A percentile compares a stretch with the other conserved stretches of the same genome.
These are phyloP conservation scores for Morelia viridis DNA, from an alignment of 2,797 vertebrate species.

Conservation along the genomic window DNA sequence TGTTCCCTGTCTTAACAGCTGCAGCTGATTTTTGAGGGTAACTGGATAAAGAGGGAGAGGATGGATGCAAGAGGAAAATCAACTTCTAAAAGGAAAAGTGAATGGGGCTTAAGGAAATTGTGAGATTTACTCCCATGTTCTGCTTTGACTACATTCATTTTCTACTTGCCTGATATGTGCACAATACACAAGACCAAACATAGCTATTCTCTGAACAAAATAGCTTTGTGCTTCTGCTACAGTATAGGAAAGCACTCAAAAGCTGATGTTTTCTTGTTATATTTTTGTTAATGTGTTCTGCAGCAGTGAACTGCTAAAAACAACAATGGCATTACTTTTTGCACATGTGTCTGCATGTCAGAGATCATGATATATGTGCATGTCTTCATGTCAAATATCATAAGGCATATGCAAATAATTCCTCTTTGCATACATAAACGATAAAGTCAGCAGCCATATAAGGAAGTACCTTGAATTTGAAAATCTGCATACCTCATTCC, in stretches of 20 bases:
- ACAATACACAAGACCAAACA: neutral
- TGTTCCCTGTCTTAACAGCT: neutral
- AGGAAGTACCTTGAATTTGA: neutral
- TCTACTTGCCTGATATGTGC: neutral
- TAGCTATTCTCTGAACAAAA: neutral
- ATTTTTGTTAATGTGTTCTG: neutral
- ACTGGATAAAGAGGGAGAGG: neutral
- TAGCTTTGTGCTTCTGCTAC: neutral
- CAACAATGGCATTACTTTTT: neutral
- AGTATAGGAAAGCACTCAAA: neutral
- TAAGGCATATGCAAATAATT: neutral
- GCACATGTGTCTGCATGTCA: neutral
- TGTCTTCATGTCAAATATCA: neutral
- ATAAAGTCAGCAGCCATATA: neutral
- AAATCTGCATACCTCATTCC: neutral
- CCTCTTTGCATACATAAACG: neutral
- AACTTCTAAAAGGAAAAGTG: neutral
- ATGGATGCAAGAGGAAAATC: neutral
- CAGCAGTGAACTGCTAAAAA: neutral
- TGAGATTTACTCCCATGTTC: neutral
- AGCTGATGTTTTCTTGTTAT: neutral
- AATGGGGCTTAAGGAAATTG: neutral
- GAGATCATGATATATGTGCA: neutral
- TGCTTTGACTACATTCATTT: neutral
- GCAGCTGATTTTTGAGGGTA: neutral